Evolutionary conservation across 1,140 invertebrate species (phyloP), one percentile per base, ranked within the genome.

Genomic region (Amphibalanus amphitrite): DNA sequence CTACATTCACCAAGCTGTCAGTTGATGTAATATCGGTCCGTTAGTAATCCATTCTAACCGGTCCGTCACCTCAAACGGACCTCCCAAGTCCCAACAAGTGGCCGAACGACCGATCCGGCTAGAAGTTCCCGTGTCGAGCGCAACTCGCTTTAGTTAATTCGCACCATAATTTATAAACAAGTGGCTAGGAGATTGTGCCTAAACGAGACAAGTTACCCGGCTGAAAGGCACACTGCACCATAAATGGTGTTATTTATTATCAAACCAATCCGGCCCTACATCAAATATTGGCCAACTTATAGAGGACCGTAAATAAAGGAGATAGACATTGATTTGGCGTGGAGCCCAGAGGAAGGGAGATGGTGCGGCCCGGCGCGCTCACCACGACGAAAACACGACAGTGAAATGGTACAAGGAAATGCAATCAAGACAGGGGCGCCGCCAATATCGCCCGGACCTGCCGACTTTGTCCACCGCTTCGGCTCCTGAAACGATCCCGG

Each of bases 161-260:
- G 20, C 10, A 59, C 47, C 47, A 59, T 59, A 59, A 59, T 59
- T 59, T 59, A 59, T 23, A 59, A 59, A 59, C 47, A 59, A 59
- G 47, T 23, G 47, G 47, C 47, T 23, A 20, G 20, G 47, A 23
- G 47, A 59, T 59, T 23, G 47, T 20, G 47, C 47, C 47, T 59
- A 59, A 59, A 59, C 47, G 47, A 59, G 47, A 59, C 47, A 59
- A 59, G 47, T 59, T 59, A 20, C 13, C 47, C 47, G 47, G 47
- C 20, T 59, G 47, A 59, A 59, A 59, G 47, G 47, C 47, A 20
- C 47, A 59, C 47, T 13, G 47, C 17, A 20, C 47, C 47, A 59
- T 59, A 59, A 59, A 59, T 59, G 47, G 47, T 59, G 47, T 59
- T 59, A 59, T 59, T 59, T 59, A 59, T 59, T 59, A 59, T 59